These are phyloP conservation scores for Dicyrtoma fusca DNA, from an alignment of 2,888 invertebrate species.

Conservation along the genomic window DNA sequence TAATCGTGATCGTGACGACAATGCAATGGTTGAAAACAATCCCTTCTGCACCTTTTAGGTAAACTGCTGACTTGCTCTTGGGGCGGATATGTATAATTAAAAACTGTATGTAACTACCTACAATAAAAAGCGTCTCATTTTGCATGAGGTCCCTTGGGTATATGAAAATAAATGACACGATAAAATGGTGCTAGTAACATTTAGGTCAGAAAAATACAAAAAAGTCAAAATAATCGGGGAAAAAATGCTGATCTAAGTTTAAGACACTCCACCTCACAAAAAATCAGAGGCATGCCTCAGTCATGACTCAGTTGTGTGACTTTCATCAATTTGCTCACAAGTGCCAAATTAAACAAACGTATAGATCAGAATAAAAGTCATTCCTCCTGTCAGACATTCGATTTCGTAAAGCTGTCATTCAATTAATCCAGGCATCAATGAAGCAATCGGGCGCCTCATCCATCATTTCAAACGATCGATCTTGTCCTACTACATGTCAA, in stretches of 20 bases:
- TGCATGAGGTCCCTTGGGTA: too few relatives aligned
- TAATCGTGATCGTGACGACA: too few relatives aligned
- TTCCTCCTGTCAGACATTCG: not conserved
- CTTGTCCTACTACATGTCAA: conserved; percentile 7
- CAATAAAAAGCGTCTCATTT: too few relatives aligned
- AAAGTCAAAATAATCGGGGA: too few relatives aligned
- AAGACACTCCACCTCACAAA: not conserved
- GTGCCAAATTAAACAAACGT: conserved; percentile 15
- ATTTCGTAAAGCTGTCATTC: conserved; percentile 22
- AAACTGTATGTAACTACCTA: too few relatives aligned
- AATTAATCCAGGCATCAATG: conserved; percentile 26
- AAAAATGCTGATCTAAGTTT: not conserved
- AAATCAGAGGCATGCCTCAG: not conserved
- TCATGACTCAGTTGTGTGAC: not conserved
- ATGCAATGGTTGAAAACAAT: too few relatives aligned
- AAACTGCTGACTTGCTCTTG: too few relatives aligned
- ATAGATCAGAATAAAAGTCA: conserved; percentile 7
- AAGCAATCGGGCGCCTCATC: conserved; percentile 27
- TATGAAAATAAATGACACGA: too few relatives aligned
- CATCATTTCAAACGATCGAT: conserved; percentile 21
- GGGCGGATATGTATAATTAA: too few relatives aligned
- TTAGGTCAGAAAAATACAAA: too few relatives aligned
- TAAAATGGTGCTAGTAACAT: too few relatives aligned
- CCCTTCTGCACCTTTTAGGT: too few relatives aligned
- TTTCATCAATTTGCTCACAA: not conserved